Base-by-base conservation (phyloP, 2,113 vertebrate species). In the Andinoacara biseriatus region DNA sequence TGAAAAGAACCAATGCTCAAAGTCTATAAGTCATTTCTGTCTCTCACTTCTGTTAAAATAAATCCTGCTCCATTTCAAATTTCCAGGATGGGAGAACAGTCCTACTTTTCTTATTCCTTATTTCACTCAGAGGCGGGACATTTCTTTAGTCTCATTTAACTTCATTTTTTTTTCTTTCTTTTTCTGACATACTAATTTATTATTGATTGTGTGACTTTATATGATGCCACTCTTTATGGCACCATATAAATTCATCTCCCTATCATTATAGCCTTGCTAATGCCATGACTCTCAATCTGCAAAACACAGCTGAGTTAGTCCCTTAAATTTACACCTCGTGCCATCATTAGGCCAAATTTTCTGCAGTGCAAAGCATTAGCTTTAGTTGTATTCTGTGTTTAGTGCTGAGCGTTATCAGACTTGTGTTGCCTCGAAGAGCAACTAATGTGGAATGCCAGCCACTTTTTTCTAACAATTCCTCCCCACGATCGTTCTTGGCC, bases 11-110 rank as follows among this genome's bases (percentile, higher is more conserved):
- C 11, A 14, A 52, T 7, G 2, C 35, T 40, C 56, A 29, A 60
- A 80, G 78, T 84, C 63, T 78, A 75, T 81, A 75, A 40, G 29
- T 26, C 17, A 40, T 18, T 78, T 58, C 79, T 78, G 31, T 79
- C 46, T 49, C 15, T 76, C 18, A 7, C 24, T 60, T 26, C 15
- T 35, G 14, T 52, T 62, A 6, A 61, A 52, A 58, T 57, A 10
- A 35, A 84, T 65, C 74, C 58, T 13, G 6, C 31, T 40, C 13
- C 29, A 33, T 22, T 54, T 5, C 74, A 61, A 38, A 14, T 80
- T 43, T 43, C 10, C 11, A 60, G 40, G 14, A 60, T 26, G 11
- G 46, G 26, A 31, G 14, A 38, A 78, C 61, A 61, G 49, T 75
- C 24, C 14, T 18, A 14, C 43, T 52, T 52, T 17, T 13, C 14